phyloP scores from a whole-genome alignment of 1,140 invertebrate genomes.

The Macrobrachium rosenbergii region DNA sequence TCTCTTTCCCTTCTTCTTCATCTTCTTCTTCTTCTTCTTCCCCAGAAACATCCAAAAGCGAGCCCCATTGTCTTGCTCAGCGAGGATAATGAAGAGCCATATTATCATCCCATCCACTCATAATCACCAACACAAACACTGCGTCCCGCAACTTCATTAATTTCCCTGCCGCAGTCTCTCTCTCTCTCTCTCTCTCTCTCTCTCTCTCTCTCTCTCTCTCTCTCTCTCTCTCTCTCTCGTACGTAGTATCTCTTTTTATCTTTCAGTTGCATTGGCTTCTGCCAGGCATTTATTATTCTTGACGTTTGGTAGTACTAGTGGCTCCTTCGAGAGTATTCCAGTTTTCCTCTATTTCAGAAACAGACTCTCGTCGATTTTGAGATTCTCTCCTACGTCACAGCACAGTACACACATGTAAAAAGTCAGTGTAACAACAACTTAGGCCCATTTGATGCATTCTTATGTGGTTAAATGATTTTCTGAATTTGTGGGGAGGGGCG shows the following conservation, averaged over 20 bases:
- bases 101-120: slow-evolving; percentile 3
- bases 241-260: neutral
- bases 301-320: no score
- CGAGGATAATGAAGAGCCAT: neutral
- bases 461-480: no score
- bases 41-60: neutral
- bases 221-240: neutral
- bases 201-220: neutral
- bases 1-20: neutral
- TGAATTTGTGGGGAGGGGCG: no score
- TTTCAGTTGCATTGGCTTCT: neutral
- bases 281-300: no score
- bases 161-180: neutral
- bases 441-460: no score
- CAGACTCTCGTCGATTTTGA: no score
- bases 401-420: no score
- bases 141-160: slow-evolving; percentile 40
- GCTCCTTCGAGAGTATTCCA: no score
- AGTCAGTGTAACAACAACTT: no score
- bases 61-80: neutral
- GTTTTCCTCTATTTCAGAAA: no score
- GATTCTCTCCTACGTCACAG: no score
- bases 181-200: neutral
- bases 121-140: slow-evolving; percentile 32
- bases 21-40: neutral